Evolutionary conservation across 2,888 invertebrate species (phyloP), one percentile per base, ranked within the genome.

Genomic region (Bugula neritina): DNA sequence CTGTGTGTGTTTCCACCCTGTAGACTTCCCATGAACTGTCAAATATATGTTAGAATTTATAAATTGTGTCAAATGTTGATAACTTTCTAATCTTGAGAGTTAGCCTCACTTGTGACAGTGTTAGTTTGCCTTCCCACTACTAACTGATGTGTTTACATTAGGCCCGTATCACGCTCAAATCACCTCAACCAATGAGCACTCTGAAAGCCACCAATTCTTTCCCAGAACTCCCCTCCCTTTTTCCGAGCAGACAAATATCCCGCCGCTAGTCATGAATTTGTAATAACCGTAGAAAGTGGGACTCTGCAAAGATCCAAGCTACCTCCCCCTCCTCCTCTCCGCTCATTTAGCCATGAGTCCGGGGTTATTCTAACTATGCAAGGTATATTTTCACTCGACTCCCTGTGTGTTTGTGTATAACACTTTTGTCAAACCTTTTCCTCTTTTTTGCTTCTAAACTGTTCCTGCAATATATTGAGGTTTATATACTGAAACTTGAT

Each of bases 151-250:
- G 57, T 57, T 23, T 63, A 5, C 31, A n/a, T 10, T 34, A 63
- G 63, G 63, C 63, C 31, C 31, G 5, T 31, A 31, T 31, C 31
- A 13, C 34, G 63, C 63, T 27, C 34, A 63, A 27, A 31, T 17
- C 31, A 63, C 29, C 2, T 17, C 63, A 3, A 27, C 29, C 27
- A 63, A 63, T 31, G 31, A 27, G 17, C 55, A 55, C 3, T 31
- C 63, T 31, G 63, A 63, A 3, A 31, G 27, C 29, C 29, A 63
- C 13, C 63, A 27, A 13, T 63, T 63, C 63, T 31, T 63, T 63
- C 63, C 63, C 34, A 63, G 63, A 63, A 63, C 63, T n/a, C 63
- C 63, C n/a, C 63, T 63, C 31, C 63, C 63, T 43, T 43, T 43
- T n/a, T 10, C 63, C 27, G 63, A 63, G 10, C 21, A 63, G 25